Conservation (phyloP, 2,888 invertebrate genomes). For the Pammene aurita region DNA sequence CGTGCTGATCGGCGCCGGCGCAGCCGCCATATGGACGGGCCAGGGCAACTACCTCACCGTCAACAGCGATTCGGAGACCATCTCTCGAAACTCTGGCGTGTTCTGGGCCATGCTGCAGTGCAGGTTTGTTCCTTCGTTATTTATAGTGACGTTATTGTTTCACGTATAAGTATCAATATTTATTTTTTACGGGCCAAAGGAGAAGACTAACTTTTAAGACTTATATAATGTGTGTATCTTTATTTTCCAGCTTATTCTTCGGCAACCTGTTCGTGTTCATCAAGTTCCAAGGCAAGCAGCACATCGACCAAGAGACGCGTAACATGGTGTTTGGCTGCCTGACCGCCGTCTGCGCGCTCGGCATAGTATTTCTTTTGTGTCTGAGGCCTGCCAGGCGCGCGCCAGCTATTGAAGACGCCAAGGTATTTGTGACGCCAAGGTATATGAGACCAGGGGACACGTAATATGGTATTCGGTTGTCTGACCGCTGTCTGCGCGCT, state of each 20-base stretch:
- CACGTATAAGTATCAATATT: no score
- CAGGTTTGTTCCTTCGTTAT: constrained; percentile 85
- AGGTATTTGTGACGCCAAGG: constrained; percentile 56
- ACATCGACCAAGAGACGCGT: constrained; percentile 88
- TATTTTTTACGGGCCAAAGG: no score
- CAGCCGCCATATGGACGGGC: constrained; percentile 97
- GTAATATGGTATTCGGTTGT: constrained; percentile 88
- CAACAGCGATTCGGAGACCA: constrained; percentile 93
- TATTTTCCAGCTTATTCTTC: constrained; percentile 91
- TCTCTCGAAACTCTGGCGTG: constrained; percentile 96
- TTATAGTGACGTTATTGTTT: background rate
- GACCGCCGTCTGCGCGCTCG: constrained; percentile 86
- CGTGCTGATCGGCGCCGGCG: constrained; percentile 93
- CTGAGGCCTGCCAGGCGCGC: constrained; percentile 83
- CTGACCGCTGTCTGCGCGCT: constrained; percentile 88
- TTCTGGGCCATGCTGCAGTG: constrained; percentile 98
- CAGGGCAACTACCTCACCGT: constrained; percentile 93
- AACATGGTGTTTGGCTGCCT: constrained; percentile 92
- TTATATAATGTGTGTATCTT: background rate
- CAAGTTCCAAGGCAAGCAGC: constrained; percentile 91
- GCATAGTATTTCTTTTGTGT: constrained; percentile 86
- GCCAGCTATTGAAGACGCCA: constrained; percentile 69
- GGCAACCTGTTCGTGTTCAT: constrained; percentile 98
- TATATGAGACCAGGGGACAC: no score
- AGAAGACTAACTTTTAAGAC: no score